phyloP scores from a whole-genome alignment of 2,113 vertebrate genomes.

The Xiphophorus maculatus region DNA sequence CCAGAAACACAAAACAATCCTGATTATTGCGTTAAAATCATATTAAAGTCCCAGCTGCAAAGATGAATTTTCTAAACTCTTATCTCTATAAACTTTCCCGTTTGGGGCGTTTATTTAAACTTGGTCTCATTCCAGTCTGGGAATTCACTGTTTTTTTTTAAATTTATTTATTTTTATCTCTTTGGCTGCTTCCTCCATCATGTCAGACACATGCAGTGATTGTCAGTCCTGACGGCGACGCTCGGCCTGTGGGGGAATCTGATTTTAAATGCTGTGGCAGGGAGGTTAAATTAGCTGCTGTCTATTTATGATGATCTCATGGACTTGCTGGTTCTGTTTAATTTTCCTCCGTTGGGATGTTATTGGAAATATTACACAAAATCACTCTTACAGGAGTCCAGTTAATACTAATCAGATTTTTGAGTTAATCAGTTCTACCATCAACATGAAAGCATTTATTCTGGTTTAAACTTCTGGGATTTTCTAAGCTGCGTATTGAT shows the following conservation, averaged over 20 bases:
- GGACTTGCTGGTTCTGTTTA: background rate
- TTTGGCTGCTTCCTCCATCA: constrained; percentile 8
- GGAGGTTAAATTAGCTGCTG: background rate
- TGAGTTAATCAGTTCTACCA: constrained; percentile 47
- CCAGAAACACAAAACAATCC: too few species aligned
- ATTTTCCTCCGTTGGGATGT: background rate
- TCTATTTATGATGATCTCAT: constrained; percentile 3
- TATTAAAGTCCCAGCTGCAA: too few species aligned
- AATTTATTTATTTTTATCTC: constrained; percentile 9
- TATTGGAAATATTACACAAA: constrained; percentile 1
- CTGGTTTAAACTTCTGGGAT: constrained; percentile 33
- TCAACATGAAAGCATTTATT: constrained; percentile 38
- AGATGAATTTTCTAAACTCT: too few species aligned
- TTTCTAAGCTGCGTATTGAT: constrained; percentile 60
- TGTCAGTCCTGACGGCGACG: constrained; percentile 28
- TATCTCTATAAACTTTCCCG: background rate
- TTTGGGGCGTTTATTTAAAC: background rate
- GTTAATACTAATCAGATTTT: constrained; percentile 37
- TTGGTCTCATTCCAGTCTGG: background rate
- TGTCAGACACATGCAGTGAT: constrained; percentile 40
- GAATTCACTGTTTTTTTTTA: too few species aligned
- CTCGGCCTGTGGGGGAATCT: constrained; percentile 6
- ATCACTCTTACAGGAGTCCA: background rate
- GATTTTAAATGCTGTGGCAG: background rate
- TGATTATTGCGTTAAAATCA: too few species aligned